Evolutionary conservation across 2,888 invertebrate species (phyloP).

Genomic region (Zygogramma bicolorata): DNA sequence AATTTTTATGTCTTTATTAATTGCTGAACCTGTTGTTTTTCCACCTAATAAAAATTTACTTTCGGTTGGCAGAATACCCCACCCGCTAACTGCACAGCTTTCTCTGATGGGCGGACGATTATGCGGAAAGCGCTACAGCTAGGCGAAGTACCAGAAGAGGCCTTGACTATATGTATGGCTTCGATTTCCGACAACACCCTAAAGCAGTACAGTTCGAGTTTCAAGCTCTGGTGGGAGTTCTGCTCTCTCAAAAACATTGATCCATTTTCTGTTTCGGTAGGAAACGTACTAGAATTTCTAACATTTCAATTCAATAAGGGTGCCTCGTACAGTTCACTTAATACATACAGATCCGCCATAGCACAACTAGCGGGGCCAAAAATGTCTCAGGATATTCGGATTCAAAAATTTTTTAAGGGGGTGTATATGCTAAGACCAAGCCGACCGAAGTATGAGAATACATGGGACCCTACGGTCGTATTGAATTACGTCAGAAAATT

Average conservation of each 20-base stretch:
- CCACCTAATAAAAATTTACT: constrained; percentile 38
- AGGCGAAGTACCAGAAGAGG: constrained; percentile 38
- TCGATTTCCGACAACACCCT: constrained; percentile 47
- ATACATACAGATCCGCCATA: too few relatives aligned
- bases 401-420: constrained; percentile 42
- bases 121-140: constrained; percentile 46
- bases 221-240: constrained; percentile 49
- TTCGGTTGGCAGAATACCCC: constrained; percentile 45
- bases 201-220: constrained; percentile 47
- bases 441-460: constrained; percentile 30
- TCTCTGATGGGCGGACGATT: constrained; percentile 52
- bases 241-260: too few relatives aligned
- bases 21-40: background rate
- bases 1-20: constrained; percentile 22
- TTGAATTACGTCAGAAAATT: too few relatives aligned
- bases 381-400: too few relatives aligned
- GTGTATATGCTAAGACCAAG: constrained; percentile 35
- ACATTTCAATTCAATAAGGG: background rate
- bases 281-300: too few relatives aligned
- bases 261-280: too few relatives aligned
- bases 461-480: constrained; percentile 35
- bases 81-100: constrained; percentile 47
- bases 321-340: too few relatives aligned
- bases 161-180: constrained; percentile 36
- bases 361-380: too few relatives aligned